Conservation (phyloP, 2,888 invertebrate genomes). For the Himalopsyche anomala region DNA sequence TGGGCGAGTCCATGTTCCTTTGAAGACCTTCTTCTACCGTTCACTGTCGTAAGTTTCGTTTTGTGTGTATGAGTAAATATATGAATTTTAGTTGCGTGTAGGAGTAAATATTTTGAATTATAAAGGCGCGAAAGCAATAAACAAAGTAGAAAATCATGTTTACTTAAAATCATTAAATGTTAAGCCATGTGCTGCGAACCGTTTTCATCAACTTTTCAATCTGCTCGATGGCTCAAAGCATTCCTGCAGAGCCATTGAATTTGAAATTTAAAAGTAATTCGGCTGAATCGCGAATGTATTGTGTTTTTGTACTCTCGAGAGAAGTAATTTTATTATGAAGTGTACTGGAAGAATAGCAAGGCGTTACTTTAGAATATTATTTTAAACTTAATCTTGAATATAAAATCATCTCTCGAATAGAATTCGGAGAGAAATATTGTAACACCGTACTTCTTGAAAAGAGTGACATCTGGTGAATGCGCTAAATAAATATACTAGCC, state of each 20-base stretch:
- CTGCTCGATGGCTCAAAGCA: slow-evolving; percentile 22
- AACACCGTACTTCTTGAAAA: background rate
- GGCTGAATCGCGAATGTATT: background rate
- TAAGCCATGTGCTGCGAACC: background rate
- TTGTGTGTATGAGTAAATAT: too few relatives aligned
- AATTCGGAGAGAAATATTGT: background rate
- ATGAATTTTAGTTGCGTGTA: background rate
- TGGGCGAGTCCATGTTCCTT: too few relatives aligned
- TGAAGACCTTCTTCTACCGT: too few relatives aligned
- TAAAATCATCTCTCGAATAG: background rate
- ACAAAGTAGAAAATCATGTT: slow-evolving; percentile 13
- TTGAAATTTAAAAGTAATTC: slow-evolving; percentile 1
- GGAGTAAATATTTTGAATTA: background rate
- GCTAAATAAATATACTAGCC: slow-evolving; percentile 9
- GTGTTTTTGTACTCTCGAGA: background rate
- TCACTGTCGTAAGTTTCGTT: too few relatives aligned
- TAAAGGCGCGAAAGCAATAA: background rate
- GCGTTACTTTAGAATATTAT: background rate
- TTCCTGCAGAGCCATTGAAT: slow-evolving; percentile 13
- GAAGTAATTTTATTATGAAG: background rate
- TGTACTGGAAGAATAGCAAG: background rate
- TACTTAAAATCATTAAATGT: slow-evolving; percentile 3
- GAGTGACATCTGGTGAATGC: slow-evolving; percentile 12
- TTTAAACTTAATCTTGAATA: background rate
- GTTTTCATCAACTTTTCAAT: slow-evolving; percentile 26